phyloP scores from a whole-genome alignment of 2,888 invertebrate genomes.

The Norana najaformis region DNA sequence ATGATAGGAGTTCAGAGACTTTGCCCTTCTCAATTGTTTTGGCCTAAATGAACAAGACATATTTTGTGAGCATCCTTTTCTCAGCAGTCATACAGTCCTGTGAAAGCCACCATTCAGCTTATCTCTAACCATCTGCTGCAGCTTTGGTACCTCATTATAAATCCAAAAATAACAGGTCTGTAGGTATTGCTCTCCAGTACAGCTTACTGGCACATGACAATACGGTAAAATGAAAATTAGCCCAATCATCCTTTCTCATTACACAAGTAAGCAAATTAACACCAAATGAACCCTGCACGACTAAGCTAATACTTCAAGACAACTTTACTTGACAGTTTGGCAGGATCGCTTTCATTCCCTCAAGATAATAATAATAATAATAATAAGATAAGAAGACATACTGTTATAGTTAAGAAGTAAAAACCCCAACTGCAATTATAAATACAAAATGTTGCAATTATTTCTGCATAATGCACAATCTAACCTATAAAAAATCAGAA shows the following conservation, averaged over 20 bases:
- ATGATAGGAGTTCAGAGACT: neutral
- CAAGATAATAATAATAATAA: no score
- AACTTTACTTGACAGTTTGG: neutral
- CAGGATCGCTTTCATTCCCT: neutral
- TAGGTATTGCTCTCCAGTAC: no score
- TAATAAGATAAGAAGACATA: no score
- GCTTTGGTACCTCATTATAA: neutral
- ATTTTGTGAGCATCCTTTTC: neutral
- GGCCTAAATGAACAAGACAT: no score
- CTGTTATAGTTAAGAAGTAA: neutral
- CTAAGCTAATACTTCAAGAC: neutral
- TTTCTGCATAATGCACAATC: neutral
- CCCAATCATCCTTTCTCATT: constrained; percentile 1
- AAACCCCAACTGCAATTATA: neutral
- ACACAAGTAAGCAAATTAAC: neutral
- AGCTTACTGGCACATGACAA: neutral
- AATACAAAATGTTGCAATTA: neutral
- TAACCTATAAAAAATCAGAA: neutral
- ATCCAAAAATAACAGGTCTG: neutral
- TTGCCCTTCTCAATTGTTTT: neutral
- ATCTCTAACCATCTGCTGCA: neutral
- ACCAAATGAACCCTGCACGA: neutral
- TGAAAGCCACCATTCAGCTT: neutral
- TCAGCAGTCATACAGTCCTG: neutral
- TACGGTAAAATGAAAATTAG: neutral